These are phyloP conservation scores for Clytia hemisphaerica DNA, from an alignment of 30 jellyfish, hydroid and myxozoan species.

Conservation along the genomic window DNA sequence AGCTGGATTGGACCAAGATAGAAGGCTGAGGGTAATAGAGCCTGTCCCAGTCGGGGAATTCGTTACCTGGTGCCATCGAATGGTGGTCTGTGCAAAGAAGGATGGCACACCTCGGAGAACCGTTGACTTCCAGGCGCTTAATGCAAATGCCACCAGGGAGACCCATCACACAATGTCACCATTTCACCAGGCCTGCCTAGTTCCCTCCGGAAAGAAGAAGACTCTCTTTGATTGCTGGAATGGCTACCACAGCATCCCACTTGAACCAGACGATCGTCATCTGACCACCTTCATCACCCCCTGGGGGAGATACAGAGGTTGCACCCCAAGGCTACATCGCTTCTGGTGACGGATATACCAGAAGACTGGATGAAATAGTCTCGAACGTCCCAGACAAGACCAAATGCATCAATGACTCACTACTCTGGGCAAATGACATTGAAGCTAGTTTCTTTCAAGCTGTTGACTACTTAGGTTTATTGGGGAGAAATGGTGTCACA, in stretches of 20 bases:
- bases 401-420: constrained; percentile 17
- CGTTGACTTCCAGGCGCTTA: constrained; percentile 23
- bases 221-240: constrained; percentile 4
- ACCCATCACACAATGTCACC: constrained; percentile 42
- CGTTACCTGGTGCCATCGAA: constrained; percentile 26
- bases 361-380: constrained; percentile 11
- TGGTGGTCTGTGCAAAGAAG: constrained; percentile 14
- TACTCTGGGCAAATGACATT: constrained; percentile 18
- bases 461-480: constrained; percentile 4
- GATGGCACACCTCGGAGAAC: constrained; percentile 9
- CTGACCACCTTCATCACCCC: constrained; percentile 23
- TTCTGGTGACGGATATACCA: constrained; percentile 10
- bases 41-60: constrained; percentile 29
- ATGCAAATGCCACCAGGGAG: constrained; percentile 22
- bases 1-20: constrained; percentile 25
- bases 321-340: constrained; percentile 16
- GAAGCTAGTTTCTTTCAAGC: constrained; percentile 23
- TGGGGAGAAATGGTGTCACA: not conserved
- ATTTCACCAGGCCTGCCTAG: constrained; percentile 19
- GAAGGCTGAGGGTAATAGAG: constrained; percentile 6
- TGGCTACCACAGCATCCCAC: constrained; percentile 25
- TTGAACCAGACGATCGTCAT: constrained; percentile 7
- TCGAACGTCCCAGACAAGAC: constrained; percentile 17
- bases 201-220: no score
- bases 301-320: no score